Evolutionary conservation across 35 echinoderm and acorn worm genomes (phyloP).

Genomic region (Ophiothrix spiculata): DNA sequence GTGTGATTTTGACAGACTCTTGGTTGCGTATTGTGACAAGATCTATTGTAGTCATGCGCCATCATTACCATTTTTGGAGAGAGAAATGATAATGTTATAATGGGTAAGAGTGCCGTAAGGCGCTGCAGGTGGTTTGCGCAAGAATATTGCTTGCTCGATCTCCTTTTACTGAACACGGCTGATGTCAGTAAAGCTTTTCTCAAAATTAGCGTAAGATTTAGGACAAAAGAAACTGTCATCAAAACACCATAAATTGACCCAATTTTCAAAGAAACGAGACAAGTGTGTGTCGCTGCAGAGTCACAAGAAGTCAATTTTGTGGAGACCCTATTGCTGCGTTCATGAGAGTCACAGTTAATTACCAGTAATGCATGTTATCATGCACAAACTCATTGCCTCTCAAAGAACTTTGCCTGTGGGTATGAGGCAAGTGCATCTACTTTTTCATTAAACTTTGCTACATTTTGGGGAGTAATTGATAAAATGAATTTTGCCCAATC

Average conservation of each 20-base stretch:
- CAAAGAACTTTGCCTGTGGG: neutral
- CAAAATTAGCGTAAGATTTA: neutral
- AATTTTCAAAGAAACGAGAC: neutral
- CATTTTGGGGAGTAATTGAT: neutral
- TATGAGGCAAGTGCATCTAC: neutral
- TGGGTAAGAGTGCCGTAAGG: neutral
- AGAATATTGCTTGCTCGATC: neutral
- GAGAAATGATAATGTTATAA: neutral
- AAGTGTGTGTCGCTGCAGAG: neutral
- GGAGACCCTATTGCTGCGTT: neutral
- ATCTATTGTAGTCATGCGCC: neutral
- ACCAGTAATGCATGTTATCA: neutral
- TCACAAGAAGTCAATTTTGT: neutral
- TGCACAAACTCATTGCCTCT: neutral
- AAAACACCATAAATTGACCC: slow-evolving; percentile 5
- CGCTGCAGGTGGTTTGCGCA: neutral
- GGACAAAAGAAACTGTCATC: slow-evolving; percentile 15
- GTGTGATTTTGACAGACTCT: neutral
- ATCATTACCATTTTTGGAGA: neutral
- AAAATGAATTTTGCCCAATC: slow-evolving; percentile 10
- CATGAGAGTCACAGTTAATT: slow-evolving; percentile 1
- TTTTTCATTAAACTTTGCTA: neutral
- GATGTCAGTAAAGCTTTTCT: neutral
- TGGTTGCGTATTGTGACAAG: neutral
- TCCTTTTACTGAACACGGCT: neutral